Conservation (phyloP, 2,797 vertebrate species). For the Rachycentron canadum region DNA sequence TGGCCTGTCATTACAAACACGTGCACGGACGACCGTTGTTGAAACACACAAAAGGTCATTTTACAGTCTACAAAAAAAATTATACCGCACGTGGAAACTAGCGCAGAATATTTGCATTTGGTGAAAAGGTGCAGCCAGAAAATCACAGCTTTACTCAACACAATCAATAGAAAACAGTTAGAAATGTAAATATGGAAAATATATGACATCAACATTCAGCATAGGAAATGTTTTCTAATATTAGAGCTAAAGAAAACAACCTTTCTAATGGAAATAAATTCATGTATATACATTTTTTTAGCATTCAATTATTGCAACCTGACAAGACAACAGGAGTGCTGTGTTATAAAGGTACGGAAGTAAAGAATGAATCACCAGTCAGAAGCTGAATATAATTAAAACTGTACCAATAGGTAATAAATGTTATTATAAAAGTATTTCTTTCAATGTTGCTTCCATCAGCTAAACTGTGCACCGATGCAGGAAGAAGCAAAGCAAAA, state of each 20-base stretch:
- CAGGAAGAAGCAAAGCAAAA: too few species aligned
- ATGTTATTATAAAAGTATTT: too few species aligned
- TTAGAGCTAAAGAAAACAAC: neutral
- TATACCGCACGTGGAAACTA: neutral
- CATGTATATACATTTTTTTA: too few species aligned
- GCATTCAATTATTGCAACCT: too few species aligned
- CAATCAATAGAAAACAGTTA: too few species aligned
- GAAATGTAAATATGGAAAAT: too few species aligned
- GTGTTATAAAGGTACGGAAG: too few species aligned
- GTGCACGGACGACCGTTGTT: neutral
- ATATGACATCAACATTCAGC: neutral
- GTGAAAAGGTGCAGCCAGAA: neutral
- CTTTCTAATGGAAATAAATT: neutral
- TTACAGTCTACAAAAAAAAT: neutral
- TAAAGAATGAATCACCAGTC: neutral
- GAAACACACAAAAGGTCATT: conserved; percentile 12
- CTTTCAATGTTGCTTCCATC: neutral
- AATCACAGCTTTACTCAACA: neutral
- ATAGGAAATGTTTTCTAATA: neutral
- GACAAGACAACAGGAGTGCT: too few species aligned
- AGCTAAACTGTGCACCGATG: too few species aligned
- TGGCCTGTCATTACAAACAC: conserved; percentile 18
- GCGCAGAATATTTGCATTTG: neutral
- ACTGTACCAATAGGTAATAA: neutral
- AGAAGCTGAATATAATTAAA: neutral